Conservation (phyloP, 2,888 invertebrate species). For the Tricholauxania praeusta region DNA sequence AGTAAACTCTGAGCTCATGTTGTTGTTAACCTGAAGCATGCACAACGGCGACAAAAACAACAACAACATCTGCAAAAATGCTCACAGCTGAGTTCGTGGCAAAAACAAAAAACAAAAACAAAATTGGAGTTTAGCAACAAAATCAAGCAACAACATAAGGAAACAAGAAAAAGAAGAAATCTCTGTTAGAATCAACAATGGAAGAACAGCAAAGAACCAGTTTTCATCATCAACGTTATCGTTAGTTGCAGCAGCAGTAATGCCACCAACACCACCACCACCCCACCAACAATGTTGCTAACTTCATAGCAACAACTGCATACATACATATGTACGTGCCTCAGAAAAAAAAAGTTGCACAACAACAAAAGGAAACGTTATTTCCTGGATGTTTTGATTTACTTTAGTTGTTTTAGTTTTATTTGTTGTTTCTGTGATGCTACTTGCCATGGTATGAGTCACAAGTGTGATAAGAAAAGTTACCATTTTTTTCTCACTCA, state of each 20-base stretch:
- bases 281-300: neutral
- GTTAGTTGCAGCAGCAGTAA: neutral
- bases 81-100: no score
- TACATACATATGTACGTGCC: no score
- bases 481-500: neutral
- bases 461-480: neutral
- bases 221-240: conserved; percentile 1
- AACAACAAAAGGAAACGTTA: neutral
- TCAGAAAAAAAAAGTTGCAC: neutral
- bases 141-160: neutral
- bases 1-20: neutral
- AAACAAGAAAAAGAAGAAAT: neutral
- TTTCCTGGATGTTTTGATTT: conserved; percentile 9
- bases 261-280: conserved; percentile 4
- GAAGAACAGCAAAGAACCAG: neutral
- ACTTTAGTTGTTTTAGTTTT: neutral
- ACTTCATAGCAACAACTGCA: neutral
- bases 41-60: no score
- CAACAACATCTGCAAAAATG: no score
- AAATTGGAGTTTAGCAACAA: neutral
- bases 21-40: neutral
- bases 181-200: neutral
- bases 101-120: neutral
- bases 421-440: no score
- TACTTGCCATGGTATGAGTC: neutral